A percentile compares a stretch with the other conserved stretches of the same genome.
These are phyloP conservation scores for Athene noctua DNA, from an alignment of 2,113 vertebrate genomes.

Conservation along the genomic window DNA sequence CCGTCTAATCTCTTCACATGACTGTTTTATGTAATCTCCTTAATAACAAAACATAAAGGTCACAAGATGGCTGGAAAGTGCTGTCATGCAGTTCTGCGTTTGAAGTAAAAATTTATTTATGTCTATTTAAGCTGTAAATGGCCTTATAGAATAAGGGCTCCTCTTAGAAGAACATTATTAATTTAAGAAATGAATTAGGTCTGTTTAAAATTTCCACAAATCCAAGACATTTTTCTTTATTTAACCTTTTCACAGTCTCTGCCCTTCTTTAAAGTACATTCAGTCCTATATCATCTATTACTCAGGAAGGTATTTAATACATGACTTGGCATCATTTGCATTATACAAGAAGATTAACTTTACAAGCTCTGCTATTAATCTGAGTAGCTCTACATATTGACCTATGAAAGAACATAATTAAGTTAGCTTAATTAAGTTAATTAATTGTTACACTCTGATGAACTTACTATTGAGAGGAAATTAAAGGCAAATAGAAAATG, in stretches of 20 bases:
- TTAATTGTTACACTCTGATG: slow-evolving; percentile 84
- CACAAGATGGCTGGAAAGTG: not conserved
- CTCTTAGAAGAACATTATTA: slow-evolving; percentile 26
- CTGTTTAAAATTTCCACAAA: slow-evolving; percentile 47
- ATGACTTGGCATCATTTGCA: slow-evolving; percentile 73
- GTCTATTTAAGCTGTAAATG: slow-evolving; percentile 50
- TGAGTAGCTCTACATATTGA: slow-evolving; percentile 80
- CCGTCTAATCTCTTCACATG: not conserved
- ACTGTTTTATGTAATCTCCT: slow-evolving; percentile 44
- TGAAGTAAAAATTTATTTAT: slow-evolving; percentile 47
- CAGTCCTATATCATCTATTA: slow-evolving; percentile 59
- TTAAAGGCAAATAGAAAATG: slow-evolving; percentile 86
- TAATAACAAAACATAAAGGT: slow-evolving; percentile 35
- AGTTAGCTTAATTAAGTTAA: slow-evolving; percentile 90
- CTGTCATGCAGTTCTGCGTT: slow-evolving; percentile 25
- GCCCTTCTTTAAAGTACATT: slow-evolving; percentile 63
- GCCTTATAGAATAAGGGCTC: slow-evolving; percentile 7
- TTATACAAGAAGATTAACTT: slow-evolving; percentile 82
- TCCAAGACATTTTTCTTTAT: slow-evolving; percentile 61
- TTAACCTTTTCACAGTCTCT: slow-evolving; percentile 67
- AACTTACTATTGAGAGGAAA: slow-evolving; percentile 81
- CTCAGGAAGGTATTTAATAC: slow-evolving; percentile 70
- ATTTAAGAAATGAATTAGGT: slow-evolving; percentile 60
- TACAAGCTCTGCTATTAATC: slow-evolving; percentile 82
- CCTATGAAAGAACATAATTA: slow-evolving; percentile 86